Evolutionary conservation across 1,140 invertebrate genomes (phyloP).

Genomic region (Aplysia californica): DNA sequence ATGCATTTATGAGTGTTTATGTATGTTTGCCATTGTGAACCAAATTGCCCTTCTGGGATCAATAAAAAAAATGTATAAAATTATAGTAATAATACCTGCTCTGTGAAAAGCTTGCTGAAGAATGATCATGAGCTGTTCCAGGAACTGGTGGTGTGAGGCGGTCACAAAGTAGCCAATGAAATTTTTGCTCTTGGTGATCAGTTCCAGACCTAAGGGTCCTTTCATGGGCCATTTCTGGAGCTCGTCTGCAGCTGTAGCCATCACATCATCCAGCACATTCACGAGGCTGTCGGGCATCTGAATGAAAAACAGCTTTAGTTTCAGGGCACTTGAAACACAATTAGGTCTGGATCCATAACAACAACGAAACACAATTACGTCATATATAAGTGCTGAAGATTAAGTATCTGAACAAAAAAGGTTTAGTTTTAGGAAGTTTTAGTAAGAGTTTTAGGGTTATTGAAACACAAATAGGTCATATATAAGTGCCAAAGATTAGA

Average conservation of each 20-base stretch:
- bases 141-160: slow-evolving; percentile 41
- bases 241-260: not conserved
- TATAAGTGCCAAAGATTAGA: too few relatives aligned
- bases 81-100: slow-evolving; percentile 2
- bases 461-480: too few relatives aligned
- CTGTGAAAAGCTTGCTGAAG: slow-evolving; percentile 5
- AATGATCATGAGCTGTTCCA: slow-evolving; percentile 38
- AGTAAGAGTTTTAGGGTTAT: too few relatives aligned
- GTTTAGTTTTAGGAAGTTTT: too few relatives aligned
- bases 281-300: slow-evolving; percentile 20
- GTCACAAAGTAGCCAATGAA: slow-evolving; percentile 53
- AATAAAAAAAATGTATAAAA: not conserved
- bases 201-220: slow-evolving; percentile 11
- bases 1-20: not conserved
- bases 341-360: too few relatives aligned
- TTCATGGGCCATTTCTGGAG: not conserved
- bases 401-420: too few relatives aligned
- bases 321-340: too few relatives aligned
- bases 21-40: not conserved
- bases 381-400: too few relatives aligned
- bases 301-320: not conserved
- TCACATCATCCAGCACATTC: not conserved
- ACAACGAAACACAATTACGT: too few relatives aligned
- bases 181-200: slow-evolving; percentile 29
- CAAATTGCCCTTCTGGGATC: too few relatives aligned